Evolutionary conservation across 2,797 vertebrate genomes (phyloP).

Genomic region (Enteromius fasciolatus): DNA sequence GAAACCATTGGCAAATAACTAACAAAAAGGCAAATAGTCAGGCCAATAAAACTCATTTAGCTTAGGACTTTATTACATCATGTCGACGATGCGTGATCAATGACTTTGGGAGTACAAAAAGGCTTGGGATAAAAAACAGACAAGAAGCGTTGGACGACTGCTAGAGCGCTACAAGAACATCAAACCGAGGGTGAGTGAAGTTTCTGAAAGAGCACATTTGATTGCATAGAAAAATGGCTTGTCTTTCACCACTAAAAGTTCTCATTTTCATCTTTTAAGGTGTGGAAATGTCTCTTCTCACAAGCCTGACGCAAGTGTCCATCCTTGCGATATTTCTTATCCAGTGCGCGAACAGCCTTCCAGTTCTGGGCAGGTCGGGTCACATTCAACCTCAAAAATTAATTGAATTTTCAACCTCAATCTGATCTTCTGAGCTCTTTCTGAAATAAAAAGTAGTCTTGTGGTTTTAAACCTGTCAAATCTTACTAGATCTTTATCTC

Average conservation of each 20-base stretch:
- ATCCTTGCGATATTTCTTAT: conserved; percentile 68
- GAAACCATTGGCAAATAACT: conserved; percentile 53
- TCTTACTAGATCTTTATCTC: background rate
- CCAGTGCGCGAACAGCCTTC: conserved; percentile 65
- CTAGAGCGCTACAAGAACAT: conserved; percentile 12
- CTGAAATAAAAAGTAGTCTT: background rate
- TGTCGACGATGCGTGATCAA: conserved; percentile 58
- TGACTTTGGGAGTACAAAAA: conserved; percentile 59
- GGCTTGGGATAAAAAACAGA: background rate
- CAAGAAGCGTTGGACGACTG: background rate
- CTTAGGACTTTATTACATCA: conserved; percentile 36
- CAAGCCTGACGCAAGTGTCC: conserved; percentile 63
- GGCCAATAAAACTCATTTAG: conserved; percentile 62
- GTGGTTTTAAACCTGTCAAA: background rate
- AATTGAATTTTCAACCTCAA: background rate
- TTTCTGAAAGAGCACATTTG: background rate
- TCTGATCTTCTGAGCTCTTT: background rate
- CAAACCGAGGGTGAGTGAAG: conserved; percentile 35
- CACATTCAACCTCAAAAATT: conserved; percentile 7
- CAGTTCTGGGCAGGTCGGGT: conserved; percentile 68
- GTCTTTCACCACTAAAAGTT: background rate
- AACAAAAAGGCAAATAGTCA: conserved; percentile 69
- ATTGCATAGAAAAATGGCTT: background rate
- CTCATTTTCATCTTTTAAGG: conserved; percentile 55
- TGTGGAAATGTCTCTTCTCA: conserved; percentile 66